Evolutionary conservation across 2,797 vertebrate genomes (phyloP).

Genomic region (Coracias cyanogaster): DNA sequence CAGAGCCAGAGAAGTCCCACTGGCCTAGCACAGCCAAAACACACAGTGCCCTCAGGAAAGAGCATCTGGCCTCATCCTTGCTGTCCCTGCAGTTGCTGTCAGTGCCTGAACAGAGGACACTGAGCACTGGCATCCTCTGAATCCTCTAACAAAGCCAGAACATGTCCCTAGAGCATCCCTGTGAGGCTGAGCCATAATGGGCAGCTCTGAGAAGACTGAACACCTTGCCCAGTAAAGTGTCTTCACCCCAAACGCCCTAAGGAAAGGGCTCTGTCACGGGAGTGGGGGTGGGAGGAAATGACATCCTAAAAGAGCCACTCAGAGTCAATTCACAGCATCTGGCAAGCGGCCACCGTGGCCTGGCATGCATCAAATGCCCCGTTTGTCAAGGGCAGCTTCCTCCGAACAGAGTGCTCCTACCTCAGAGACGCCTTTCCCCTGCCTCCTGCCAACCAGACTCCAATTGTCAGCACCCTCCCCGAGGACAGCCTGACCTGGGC

Average conservation of each 20-base stretch:
- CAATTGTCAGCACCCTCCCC: background rate
- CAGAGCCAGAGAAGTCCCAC: background rate
- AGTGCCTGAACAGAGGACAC: background rate
- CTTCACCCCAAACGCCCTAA: background rate
- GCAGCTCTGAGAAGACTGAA: background rate
- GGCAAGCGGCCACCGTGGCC: background rate
- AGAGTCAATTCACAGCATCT: background rate
- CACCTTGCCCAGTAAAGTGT: background rate
- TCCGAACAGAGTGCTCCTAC: background rate
- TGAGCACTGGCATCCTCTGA: background rate
- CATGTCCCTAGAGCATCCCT: background rate
- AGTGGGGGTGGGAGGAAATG: background rate
- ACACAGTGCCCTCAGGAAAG: constrained; percentile 3
- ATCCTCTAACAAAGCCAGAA: background rate
- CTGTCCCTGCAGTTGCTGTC: background rate
- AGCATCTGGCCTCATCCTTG: constrained; percentile 14
- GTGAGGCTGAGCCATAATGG: accelerated
- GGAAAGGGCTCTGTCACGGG: background rate
- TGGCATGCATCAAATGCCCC: background rate
- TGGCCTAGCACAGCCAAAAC: background rate
- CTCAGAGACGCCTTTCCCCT: background rate
- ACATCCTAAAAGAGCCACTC: background rate
- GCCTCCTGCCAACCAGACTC: background rate
- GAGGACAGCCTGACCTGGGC: background rate
- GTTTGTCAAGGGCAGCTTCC: background rate